These are phyloP conservation scores for Cenopis cana DNA, from an alignment of 2,888 invertebrate species.

Conservation along the genomic window DNA sequence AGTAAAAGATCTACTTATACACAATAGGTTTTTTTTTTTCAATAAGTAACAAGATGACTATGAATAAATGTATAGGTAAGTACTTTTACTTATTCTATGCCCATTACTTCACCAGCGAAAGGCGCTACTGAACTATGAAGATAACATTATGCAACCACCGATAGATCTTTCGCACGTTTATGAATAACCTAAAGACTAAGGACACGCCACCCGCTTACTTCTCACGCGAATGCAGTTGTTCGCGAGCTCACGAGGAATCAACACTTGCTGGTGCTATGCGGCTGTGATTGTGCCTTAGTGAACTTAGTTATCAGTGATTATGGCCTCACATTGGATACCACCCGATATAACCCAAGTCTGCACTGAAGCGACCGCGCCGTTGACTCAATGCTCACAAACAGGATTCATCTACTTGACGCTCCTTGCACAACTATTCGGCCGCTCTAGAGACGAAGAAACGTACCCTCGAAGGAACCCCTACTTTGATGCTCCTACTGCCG, in stretches of 20 bases:
- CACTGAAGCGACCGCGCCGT: constrained; percentile 76
- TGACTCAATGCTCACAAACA: constrained; percentile 85
- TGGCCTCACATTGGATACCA: constrained; percentile 80
- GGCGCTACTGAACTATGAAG: constrained; percentile 16
- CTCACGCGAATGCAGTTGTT: constrained; percentile 22
- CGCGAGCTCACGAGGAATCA: constrained; percentile 14
- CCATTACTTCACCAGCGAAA: constrained; percentile 2
- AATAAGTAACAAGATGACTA: too few relatives aligned
- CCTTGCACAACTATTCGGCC: constrained; percentile 84
- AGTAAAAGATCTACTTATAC: too few relatives aligned
- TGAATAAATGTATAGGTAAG: too few relatives aligned
- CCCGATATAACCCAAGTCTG: constrained; percentile 85
- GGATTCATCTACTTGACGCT: constrained; percentile 86
- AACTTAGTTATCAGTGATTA: constrained; percentile 48
- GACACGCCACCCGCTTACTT: constrained; percentile 25
- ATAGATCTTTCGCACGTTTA: constrained; percentile 26
- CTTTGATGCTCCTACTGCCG: constrained; percentile 40
- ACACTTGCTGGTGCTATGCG: constrained; percentile 23
- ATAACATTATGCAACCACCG: constrained; percentile 25
- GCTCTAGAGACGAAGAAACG: constrained; percentile 69
- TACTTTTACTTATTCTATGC: too few relatives aligned
- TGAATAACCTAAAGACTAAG: constrained; percentile 21
- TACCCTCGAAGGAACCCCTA: constrained; percentile 52
- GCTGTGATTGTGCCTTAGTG: constrained; percentile 23
- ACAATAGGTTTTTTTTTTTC: too few relatives aligned